Percentiles rank a stretch among this genome's conserved stretches.
Conservation (phyloP, 1,140 invertebrate species). For the Brachionus manjavacas region DNA sequence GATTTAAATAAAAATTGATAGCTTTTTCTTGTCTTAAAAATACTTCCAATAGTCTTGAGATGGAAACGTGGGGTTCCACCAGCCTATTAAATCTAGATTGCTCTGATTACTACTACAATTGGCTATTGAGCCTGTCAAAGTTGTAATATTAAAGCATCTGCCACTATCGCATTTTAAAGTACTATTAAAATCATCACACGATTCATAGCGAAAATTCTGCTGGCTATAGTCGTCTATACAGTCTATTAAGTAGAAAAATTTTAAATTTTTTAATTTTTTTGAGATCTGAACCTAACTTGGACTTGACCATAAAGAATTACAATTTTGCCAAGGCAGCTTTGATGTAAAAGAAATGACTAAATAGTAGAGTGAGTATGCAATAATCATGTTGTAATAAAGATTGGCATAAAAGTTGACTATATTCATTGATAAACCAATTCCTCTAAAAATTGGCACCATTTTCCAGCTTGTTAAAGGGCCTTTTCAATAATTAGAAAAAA, state of each 20-base stretch:
- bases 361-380: conserved; percentile 77
- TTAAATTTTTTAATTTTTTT: not conserved
- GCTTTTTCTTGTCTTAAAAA: conserved; percentile 67
- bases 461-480: conserved; percentile 58
- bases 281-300: conserved; percentile 57
- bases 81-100: not conserved
- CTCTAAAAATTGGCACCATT: conserved; percentile 55
- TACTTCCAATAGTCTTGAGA: conserved; percentile 42
- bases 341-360: conserved; percentile 69
- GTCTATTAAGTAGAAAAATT: not conserved
- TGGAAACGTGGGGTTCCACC: conserved; percentile 38
- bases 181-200: not conserved
- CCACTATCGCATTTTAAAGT: conserved; percentile 38
- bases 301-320: conserved; percentile 54
- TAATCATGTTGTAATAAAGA: conserved; percentile 71
- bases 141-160: conserved; percentile 13
- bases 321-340: conserved; percentile 72
- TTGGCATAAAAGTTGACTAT: conserved; percentile 32
- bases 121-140: not conserved
- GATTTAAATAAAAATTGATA: not conserved
- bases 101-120: not conserved
- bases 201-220: not conserved
- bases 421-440: conserved; percentile 26
- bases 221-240: conserved; percentile 34
- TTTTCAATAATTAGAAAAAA: not conserved